These are phyloP conservation scores for Conopomorpha cramerella DNA, from an alignment of 1,140 invertebrate species.

Conservation along the genomic window DNA sequence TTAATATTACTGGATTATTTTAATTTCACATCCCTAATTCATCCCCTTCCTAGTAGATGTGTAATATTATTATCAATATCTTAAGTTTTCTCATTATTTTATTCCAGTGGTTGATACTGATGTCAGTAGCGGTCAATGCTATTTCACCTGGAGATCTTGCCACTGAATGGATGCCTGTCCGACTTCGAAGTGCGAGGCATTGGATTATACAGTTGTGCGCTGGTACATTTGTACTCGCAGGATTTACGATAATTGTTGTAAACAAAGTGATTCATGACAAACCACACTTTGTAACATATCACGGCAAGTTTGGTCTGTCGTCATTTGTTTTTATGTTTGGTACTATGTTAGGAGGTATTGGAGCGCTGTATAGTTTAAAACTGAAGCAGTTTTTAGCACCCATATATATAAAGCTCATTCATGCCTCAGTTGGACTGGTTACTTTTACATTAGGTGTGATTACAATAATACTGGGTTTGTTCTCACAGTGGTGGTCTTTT, in stretches of 20 bases:
- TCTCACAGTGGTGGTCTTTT: slow-evolving; percentile 42
- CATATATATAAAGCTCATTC: slow-evolving; percentile 47
- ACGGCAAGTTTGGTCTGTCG: slow-evolving; percentile 48
- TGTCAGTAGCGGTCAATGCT: slow-evolving; percentile 50
- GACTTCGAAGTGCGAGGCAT: slow-evolving; percentile 44
- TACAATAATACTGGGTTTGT: slow-evolving; percentile 38
- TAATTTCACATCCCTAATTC: background rate
- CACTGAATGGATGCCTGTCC: slow-evolving; percentile 54
- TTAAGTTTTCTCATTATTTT: slow-evolving; percentile 3
- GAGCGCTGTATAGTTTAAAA: slow-evolving; percentile 44
- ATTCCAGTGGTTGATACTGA: slow-evolving; percentile 52
- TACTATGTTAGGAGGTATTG: slow-evolving; percentile 40
- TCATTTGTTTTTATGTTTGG: slow-evolving; percentile 37
- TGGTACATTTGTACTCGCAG: slow-evolving; percentile 22
- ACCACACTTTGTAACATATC: slow-evolving; percentile 36
- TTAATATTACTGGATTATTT: background rate
- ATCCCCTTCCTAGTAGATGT: background rate
- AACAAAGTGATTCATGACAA: slow-evolving; percentile 40
- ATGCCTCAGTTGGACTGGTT: slow-evolving; percentile 36
- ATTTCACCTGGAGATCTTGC: slow-evolving; percentile 52
- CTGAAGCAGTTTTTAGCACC: slow-evolving; percentile 47
- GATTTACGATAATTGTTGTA: slow-evolving; percentile 40
- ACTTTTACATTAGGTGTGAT: slow-evolving; percentile 44
- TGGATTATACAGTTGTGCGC: slow-evolving; percentile 44
- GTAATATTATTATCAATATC: background rate